Percentiles rank a stretch among this genome's conserved stretches.
phyloP scores from a whole-genome alignment of 2,113 vertebrate genomes.

The Rhipidura dahli region DNA sequence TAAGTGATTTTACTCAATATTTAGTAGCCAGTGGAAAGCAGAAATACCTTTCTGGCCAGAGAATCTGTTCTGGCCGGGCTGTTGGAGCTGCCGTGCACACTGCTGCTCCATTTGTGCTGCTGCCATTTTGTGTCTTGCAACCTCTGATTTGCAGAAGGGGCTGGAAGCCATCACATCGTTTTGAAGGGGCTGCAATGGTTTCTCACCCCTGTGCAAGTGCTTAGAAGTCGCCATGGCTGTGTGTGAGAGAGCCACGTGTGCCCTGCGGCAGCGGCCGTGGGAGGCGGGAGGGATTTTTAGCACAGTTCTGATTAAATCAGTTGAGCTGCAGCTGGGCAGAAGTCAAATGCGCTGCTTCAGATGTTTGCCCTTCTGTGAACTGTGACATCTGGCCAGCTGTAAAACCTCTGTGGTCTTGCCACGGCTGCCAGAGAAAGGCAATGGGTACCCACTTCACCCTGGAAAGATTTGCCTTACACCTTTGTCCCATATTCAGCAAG shows the following conservation, averaged over 20 bases:
- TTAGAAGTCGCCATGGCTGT: background rate
- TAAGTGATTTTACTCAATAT: background rate
- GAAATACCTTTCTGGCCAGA: background rate
- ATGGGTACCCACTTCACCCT: background rate
- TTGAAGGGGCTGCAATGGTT: conserved; percentile 42
- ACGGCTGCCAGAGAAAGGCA: background rate
- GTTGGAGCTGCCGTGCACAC: background rate
- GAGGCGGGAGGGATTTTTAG: background rate
- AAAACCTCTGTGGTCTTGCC: conserved; percentile 7
- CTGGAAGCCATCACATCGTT: background rate
- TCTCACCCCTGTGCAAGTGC: background rate
- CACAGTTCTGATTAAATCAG: conserved; percentile 13
- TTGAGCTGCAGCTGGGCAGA: background rate
- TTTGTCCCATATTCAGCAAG: background rate
- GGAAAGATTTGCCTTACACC: background rate
- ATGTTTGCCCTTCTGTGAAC: conserved; percentile 48
- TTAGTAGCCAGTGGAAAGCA: background rate
- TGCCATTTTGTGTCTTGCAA: conserved; percentile 7
- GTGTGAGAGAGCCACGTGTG: background rate
- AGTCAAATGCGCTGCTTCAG: background rate
- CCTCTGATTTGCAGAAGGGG: background rate
- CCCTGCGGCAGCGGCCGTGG: background rate
- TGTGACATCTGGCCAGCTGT: conserved; percentile 45
- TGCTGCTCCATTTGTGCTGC: background rate
- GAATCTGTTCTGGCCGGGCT: background rate